phyloP scores from a whole-genome alignment of 2,888 invertebrate genomes.

The Phengaris arion region DNA sequence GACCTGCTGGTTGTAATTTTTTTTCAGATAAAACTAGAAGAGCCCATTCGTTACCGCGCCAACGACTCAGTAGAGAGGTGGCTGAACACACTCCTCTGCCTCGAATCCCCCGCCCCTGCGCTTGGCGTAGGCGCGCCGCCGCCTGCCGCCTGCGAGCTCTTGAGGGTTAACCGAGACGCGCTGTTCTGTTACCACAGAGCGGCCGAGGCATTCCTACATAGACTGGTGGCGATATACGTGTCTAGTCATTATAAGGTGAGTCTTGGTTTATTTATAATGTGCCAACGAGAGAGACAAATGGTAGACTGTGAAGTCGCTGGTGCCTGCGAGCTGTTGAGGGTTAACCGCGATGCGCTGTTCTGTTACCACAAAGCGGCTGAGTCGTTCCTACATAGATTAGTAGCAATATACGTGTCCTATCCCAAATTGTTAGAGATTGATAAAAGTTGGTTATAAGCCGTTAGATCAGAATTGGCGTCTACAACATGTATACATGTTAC shows the following conservation, averaged over 20 bases:
- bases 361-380: too few species aligned
- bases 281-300: too few species aligned
- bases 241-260: constrained; percentile 97
- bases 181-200: constrained; percentile 98
- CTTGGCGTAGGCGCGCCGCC: constrained; percentile 91
- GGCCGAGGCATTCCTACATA: constrained; percentile 93
- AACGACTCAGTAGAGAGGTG: constrained; percentile 94
- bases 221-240: constrained; percentile 95
- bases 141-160: constrained; percentile 93
- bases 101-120: constrained; percentile 88
- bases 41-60: constrained; percentile 95
- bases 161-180: constrained; percentile 91
- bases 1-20: neutral
- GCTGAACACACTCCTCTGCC: constrained; percentile 93
- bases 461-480: too few species aligned
- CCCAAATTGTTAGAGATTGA: too few species aligned
- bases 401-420: too few species aligned
- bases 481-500: too few species aligned
- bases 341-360: too few species aligned
- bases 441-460: too few species aligned
- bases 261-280: too few species aligned
- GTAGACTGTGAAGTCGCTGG: too few species aligned
- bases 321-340: neutral
- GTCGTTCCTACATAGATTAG: too few species aligned
- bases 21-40: constrained; percentile 87